Percentiles rank a stretch among this genome's conserved stretches.
Evolutionary conservation across 2,888 invertebrate species (phyloP).

Genomic region (Oscheius sp.): DNA sequence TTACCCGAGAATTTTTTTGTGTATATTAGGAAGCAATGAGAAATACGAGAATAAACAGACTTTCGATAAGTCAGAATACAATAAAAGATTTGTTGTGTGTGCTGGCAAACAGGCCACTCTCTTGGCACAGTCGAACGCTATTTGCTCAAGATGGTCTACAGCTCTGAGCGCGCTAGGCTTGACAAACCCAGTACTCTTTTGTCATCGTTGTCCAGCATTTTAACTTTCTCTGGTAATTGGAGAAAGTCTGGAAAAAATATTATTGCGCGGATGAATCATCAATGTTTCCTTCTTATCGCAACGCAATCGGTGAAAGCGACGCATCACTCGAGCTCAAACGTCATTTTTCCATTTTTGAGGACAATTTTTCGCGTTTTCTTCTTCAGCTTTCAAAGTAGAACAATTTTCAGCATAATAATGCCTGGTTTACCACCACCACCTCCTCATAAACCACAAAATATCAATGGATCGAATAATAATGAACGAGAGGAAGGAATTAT

Average conservation of each 20-base stretch:
- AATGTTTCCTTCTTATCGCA: no score
- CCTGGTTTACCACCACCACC: slow-evolving; percentile 20
- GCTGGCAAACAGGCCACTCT: slow-evolving; percentile 24
- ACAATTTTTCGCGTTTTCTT: neutral
- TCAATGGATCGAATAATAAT: neutral
- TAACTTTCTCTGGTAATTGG: no score
- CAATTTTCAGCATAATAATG: slow-evolving; percentile 4
- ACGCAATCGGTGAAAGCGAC: no score
- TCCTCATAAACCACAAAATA: slow-evolving; percentile 19
- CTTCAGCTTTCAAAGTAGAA: neutral
- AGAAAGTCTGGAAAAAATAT: no score
- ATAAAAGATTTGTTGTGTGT: slow-evolving; percentile 2
- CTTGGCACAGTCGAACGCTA: slow-evolving; percentile 23
- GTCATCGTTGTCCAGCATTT: no score
- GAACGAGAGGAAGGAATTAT: slow-evolving; percentile 11
- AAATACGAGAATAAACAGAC: no score
- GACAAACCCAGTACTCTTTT: no score
- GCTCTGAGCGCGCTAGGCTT: neutral
- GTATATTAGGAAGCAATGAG: no score
- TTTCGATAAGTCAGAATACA: neutral
- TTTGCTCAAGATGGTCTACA: slow-evolving; percentile 29
- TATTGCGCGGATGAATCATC: no score
- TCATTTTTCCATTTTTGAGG: neutral
- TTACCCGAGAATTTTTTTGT: no score
- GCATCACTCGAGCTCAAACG: no score